These are phyloP conservation scores for Anguilla pacifica DNA, from an alignment of 2,797 vertebrate genomes.

Conservation along the genomic window DNA sequence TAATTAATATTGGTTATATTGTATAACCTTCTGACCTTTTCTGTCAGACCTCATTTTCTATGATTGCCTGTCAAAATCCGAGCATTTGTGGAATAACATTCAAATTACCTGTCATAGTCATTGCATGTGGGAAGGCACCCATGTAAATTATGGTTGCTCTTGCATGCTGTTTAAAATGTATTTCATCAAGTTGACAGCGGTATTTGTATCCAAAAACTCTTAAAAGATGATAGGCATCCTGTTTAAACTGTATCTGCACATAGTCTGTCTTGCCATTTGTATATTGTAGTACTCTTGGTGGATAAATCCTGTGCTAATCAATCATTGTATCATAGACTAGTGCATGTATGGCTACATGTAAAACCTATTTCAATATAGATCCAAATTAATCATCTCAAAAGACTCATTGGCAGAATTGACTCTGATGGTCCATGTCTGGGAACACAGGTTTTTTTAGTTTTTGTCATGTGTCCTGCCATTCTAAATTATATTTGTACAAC, in stretches of 20 bases:
- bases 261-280: background rate
- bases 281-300: background rate
- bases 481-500: background rate
- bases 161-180: background rate
- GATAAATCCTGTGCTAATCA: background rate
- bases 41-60: background rate
- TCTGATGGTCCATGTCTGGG: background rate
- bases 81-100: background rate
- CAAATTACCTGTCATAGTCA: background rate
- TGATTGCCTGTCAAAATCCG: background rate
- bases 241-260: background rate
- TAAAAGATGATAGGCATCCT: background rate
- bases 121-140: background rate
- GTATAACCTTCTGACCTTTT: background rate
- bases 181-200: background rate
- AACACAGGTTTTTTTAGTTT: background rate
- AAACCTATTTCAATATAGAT: background rate
- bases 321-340: background rate
- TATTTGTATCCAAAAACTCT: background rate
- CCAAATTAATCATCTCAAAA: background rate
- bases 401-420: background rate
- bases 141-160: background rate
- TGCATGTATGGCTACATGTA: background rate
- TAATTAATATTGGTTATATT: background rate
- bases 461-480: background rate